Evolutionary conservation across 2,888 invertebrate genomes (phyloP), one percentile per base, ranked within the genome.

Genomic region (Pomacea canaliculata): DNA sequence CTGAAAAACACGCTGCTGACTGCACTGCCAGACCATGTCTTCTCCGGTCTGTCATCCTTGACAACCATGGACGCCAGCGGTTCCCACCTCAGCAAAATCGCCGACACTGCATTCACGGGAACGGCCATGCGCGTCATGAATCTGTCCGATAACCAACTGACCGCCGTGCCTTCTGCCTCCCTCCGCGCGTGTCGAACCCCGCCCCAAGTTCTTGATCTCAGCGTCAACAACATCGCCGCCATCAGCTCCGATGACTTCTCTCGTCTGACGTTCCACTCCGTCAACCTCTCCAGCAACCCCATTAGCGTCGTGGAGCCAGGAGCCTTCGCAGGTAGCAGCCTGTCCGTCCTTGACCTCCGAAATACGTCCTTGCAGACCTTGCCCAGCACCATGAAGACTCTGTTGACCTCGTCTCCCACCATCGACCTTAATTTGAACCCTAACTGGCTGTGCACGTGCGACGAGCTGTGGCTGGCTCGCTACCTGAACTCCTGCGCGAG

Each of bases 371-470:
- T 86, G 37, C 70, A 63, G 37, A 74, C 82, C 37, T 72, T 86
- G 70, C 85, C 85, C 63, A 70, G 63, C 48, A 73, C 78, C n/a
- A 77, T 83, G 76, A 51, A 78, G 62, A 67, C 70, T 16, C 78
- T 82, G 72, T 69, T 85, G 51, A 8, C 66, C 37, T 70, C 65
- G 48, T 37, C 48, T 1, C 63, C 72, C 46, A n/a, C 70, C 37
- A 60, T 74, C 51, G 67, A 73, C 72, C 71, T 78, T 13, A 59
- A 73, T 63, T 70, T 72, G 9, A 73, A 51, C 73, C 59, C 27
- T 16, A 48, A 46, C 37, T 84, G 84, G 83, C 63, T 66, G 74
- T 86, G 86, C 80, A 80, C 81, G 76, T 86, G 86, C 79, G 75
- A 77, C 49, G 71, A 80, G 60, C 79, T 83, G 70, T 86, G 86